Conservation (phyloP, 1,140 invertebrate species). For the Drosophila tropicalis region DNA sequence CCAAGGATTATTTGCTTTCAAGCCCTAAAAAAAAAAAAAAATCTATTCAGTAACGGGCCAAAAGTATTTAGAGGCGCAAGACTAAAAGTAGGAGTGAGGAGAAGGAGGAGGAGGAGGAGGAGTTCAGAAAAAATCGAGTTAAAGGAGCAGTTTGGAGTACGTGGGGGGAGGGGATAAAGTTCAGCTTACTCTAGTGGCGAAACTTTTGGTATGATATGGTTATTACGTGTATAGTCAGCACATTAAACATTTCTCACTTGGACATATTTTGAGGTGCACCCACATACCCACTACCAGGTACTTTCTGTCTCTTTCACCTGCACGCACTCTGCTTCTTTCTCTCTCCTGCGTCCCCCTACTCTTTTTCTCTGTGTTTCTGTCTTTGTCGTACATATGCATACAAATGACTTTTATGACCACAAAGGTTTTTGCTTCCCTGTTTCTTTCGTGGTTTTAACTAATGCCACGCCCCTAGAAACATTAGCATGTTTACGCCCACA, state of each 20-base stretch:
- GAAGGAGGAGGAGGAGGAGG: too few relatives aligned
- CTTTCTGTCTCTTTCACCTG: neutral
- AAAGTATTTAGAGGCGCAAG: slow-evolving; percentile 29
- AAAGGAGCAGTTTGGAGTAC: neutral
- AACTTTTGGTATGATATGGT: slow-evolving; percentile 2
- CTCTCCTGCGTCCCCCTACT: neutral
- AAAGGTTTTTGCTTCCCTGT: slow-evolving; percentile 13
- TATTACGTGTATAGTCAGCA: slow-evolving; percentile 9
- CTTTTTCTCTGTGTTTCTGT: neutral
- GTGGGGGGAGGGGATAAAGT: neutral
- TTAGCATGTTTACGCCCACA: slow-evolving; percentile 13
- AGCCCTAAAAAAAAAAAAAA: slow-evolving; percentile 19
- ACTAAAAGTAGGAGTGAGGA: too few relatives aligned
- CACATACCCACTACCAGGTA: neutral
- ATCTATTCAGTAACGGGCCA: slow-evolving; percentile 9
- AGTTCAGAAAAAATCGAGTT: too few relatives aligned
- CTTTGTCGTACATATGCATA: slow-evolving; percentile 4
- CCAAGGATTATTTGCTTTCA: slow-evolving; percentile 45
- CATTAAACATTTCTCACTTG: slow-evolving; percentile 8
- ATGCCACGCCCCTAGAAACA: slow-evolving; percentile 20
- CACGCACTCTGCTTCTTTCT: neutral
- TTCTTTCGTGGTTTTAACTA: neutral
- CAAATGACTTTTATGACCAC: slow-evolving; percentile 61
- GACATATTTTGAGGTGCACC: slow-evolving; percentile 60
- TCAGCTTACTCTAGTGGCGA: neutral